phyloP scores from a whole-genome alignment of 2,797 vertebrate genomes.

The Spizella passerina region DNA sequence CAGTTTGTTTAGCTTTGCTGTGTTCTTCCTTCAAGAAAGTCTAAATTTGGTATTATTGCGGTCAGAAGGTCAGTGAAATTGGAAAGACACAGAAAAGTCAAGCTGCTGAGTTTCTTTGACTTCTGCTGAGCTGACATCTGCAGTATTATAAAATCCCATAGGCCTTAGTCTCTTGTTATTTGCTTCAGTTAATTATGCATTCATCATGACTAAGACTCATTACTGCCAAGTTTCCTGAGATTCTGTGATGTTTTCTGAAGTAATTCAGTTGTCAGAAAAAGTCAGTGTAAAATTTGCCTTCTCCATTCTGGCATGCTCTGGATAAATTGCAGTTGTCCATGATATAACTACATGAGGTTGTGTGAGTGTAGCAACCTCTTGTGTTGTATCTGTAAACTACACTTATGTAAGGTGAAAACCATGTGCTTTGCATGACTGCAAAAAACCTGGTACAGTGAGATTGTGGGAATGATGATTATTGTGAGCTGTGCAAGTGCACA shows the following conservation, averaged over 20 bases:
- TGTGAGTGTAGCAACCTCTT: conserved; percentile 48
- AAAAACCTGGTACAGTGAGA: not conserved
- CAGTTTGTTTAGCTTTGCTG: not conserved
- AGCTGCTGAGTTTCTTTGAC: not conserved
- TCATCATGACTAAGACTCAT: conserved; percentile 19
- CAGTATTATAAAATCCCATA: not conserved
- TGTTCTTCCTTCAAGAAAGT: not conserved
- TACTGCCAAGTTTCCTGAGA: not conserved
- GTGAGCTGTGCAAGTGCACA: not conserved
- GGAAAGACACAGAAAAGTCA: not conserved
- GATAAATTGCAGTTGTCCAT: not conserved
- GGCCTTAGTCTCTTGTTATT: not conserved
- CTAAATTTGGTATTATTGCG: not conserved
- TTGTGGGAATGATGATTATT: not conserved
- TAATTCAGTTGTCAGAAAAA: conserved; percentile 8
- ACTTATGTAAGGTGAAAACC: not conserved
- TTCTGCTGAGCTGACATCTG: not conserved
- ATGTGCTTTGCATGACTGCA: not conserved
- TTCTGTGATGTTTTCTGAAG: not conserved
- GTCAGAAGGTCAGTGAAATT: not conserved
- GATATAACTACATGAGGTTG: not conserved
- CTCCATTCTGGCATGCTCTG: not conserved
- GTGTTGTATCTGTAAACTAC: conserved; percentile 22
- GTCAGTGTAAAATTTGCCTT: not conserved
- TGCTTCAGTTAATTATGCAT: conserved; percentile 21